A percentile compares a stretch with the other conserved stretches of the same genome.
phyloP scores from a whole-genome alignment of 2,113 vertebrate species.

The Stomatorhinus ivindoensis region DNA sequence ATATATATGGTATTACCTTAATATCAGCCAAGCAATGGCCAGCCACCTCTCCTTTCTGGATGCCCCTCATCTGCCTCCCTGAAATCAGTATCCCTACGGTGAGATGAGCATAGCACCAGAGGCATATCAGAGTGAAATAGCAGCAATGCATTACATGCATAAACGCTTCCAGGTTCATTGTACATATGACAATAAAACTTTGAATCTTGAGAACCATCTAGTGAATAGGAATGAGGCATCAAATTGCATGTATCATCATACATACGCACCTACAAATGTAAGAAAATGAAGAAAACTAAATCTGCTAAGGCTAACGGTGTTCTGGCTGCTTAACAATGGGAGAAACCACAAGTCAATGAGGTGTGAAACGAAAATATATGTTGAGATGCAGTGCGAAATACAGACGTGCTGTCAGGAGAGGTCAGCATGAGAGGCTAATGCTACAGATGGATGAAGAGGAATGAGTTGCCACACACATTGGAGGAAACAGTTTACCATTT shows the following conservation, averaged over 20 bases:
- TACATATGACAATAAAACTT: not conserved
- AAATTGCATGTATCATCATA: not conserved
- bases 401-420: not conserved
- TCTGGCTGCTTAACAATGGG: not conserved
- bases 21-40: too few relatives aligned
- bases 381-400: not conserved
- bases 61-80: too few relatives aligned
- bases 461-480: not conserved
- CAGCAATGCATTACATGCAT: not conserved
- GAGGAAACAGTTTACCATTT: not conserved
- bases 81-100: too few relatives aligned
- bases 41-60: too few relatives aligned
- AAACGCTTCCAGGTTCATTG: not conserved
- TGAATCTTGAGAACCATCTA: not conserved
- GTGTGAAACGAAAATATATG: not conserved
- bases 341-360: not conserved
- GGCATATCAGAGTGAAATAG: not conserved
- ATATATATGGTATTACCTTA: too few relatives aligned
- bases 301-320: not conserved
- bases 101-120: not conserved
- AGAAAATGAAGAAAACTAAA: not conserved
- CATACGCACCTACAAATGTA: not conserved
- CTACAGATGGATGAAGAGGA: not conserved
- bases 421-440: not conserved
- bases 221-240: not conserved